Evolutionary conservation across 2,113 vertebrate genomes (phyloP).

Genomic region (Tinamus guttatus): DNA sequence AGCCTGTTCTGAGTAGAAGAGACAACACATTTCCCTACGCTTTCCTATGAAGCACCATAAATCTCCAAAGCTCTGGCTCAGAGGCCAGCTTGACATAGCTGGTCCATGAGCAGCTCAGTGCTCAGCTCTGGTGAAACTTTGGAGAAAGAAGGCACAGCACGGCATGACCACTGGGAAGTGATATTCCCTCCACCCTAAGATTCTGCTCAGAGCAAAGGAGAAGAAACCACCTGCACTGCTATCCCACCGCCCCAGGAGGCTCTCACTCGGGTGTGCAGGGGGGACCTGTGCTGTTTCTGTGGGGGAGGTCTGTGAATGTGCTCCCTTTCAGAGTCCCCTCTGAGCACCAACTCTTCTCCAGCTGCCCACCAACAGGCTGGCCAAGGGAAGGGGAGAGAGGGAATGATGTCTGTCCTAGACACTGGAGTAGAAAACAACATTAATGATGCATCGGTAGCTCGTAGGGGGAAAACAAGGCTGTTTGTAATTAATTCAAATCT

Average conservation of each 20-base stretch:
- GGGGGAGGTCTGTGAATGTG: background rate
- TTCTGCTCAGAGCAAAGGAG: background rate
- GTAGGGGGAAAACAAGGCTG: slow-evolving; percentile 25
- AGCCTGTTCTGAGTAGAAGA: background rate
- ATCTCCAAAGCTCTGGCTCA: background rate
- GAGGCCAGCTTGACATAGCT: background rate
- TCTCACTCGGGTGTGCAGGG: background rate
- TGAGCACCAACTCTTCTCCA: background rate
- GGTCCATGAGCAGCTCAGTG: background rate
- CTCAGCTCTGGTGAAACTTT: background rate
- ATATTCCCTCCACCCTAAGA: fast-evolving
- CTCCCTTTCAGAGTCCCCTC: slow-evolving; percentile 1
- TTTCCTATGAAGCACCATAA: background rate
- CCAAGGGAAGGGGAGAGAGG: background rate
- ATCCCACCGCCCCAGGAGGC: background rate
- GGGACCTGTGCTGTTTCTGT: background rate
- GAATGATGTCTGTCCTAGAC: background rate
- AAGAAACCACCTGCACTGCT: background rate
- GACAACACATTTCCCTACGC: background rate
- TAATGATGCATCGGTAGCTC: slow-evolving; percentile 51
- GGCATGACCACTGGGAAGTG: background rate
- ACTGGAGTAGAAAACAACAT: background rate
- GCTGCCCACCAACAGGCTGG: background rate
- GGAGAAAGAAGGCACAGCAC: background rate
- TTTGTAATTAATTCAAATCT: slow-evolving; percentile 43